Evolutionary conservation across 2,888 invertebrate species (phyloP).

Genomic region (Mesoligia furuncula): DNA sequence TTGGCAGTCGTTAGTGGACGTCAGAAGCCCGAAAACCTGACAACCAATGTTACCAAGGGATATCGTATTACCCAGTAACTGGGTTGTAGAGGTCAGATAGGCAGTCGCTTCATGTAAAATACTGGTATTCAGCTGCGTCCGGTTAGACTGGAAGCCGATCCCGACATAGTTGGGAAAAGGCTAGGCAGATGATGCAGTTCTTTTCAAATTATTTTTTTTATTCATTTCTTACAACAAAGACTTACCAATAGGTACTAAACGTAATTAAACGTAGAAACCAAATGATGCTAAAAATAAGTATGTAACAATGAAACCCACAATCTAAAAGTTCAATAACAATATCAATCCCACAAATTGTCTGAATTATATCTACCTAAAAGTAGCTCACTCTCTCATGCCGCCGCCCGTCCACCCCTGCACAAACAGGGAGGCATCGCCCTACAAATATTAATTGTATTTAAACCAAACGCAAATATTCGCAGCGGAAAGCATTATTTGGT

Average conservation of each 20-base stretch:
- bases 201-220: background rate
- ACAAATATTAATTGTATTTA: conserved; percentile 80
- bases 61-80: no score
- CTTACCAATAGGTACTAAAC: no score
- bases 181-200: no score
- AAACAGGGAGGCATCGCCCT: conserved; percentile 66
- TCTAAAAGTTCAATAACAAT: background rate
- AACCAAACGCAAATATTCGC: conserved; percentile 66
- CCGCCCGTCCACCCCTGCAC: conserved; percentile 52
- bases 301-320: background rate
- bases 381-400: conserved; percentile 46
- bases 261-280: background rate
- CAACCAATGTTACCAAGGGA: no score
- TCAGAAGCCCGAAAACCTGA: no score
- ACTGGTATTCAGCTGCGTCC: no score
- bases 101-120: background rate
- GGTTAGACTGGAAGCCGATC: no score
- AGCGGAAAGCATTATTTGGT: conserved; percentile 57
- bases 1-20: no score
- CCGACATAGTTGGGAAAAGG: no score
- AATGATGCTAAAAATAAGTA: background rate
- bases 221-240: background rate
- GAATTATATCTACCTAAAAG: background rate
- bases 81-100: no score
- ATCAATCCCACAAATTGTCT: background rate